Base-by-base conservation (phyloP, 2,113 vertebrate species). In the Nematolebias whitei region DNA sequence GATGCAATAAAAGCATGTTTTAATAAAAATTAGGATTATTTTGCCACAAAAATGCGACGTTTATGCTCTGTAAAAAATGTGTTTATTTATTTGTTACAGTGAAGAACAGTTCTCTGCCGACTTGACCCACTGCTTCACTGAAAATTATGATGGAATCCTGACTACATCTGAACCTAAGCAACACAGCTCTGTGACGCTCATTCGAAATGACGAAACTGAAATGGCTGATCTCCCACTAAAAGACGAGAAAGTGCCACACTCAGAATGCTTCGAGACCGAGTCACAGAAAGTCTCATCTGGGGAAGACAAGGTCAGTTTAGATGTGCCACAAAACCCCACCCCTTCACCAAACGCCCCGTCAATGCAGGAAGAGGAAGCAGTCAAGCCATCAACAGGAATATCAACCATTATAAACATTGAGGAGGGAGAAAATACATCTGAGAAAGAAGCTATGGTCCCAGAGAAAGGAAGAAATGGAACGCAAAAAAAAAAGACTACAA, bases 51-150 rank as follows among this genome's bases (percentile, higher is more conserved):
- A 29, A 7, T 29, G 26, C 26, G 3, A 4, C 26, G 15, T 60
- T 22, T 18, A 4, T 11, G 41, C 19, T 32, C 40, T n/a, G 3
- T 35, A 35, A 24, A 53, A 2, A 1, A 55, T 29, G 5, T 14
- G 2, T 18, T 10, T 12, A 29, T 40, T 16, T 39, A 52, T 43
- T 18, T 15, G 2, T 60, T 49, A 29, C 58, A 85, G 83, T 1
- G 63, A 68, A 26, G 69, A 18, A 19, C 76, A 79, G 14, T 35
- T 79, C 4, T 79, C 83, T 5, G 68, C 63, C 39, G 22, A 71
- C 55, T 61, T 82, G 62, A 1, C 24, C 50, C 72, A 85, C 29
- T 23, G 0, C 6, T 48, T 57, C 13, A 40, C 0, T 58, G 55
- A 60, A 2, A 0, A 9, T 5, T 68, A 61, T 20, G 6, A 3